Base-by-base conservation (phyloP, 2,113 vertebrate genomes). In the Callorhinus ursinus region DNA sequence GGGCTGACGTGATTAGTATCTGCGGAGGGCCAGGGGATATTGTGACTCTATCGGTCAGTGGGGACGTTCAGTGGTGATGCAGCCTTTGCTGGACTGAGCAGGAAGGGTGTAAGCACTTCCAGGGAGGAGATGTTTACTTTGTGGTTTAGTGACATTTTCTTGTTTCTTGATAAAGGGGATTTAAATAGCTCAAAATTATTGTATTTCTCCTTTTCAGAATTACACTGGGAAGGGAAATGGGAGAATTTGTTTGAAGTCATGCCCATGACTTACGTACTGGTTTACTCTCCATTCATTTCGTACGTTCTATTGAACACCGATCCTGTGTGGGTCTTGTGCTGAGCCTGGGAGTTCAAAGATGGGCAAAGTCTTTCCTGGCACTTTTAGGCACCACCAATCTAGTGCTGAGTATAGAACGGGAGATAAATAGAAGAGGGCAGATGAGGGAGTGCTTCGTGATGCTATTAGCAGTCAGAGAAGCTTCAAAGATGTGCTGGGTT, bases 1-100 rank as follows among this genome's bases (percentile, higher is more conserved):
- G 36, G 10, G 53, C 12, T 2, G 3, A 4, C 1, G 0, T 51
- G 72, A 46, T 51, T 42, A 49, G 1, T 4, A 3, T 19, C 39
- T 53, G n/a, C 7, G 4, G 81, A 74, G 46, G 65, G 39, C 8
- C n/a, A 31, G 61, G 65, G 57, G 24, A 10, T 22, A 1, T 36
- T 15, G 33, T 21, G 79, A 26, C 31, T 21, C n/a, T 51, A 0
- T 14, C 14, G 59, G 21, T 10, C 26, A 7, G 9, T 7, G 4
- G 61, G n/a, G 42, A 42, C 16, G n/a, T 59, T 61, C 33, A 39
- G 8, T 31, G n/a, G 7, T 18, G 16, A 28, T 3, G n/a, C 33
- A 71, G 31, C n/a, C 39, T 6, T 16, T 36, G 15, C 4, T 12
- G 22, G 26, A 13, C 10, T 4, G 24, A 22, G 24, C 15, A 5